Base-by-base conservation (phyloP, 2,113 vertebrate genomes). In the Xiphias gladius region DNA sequence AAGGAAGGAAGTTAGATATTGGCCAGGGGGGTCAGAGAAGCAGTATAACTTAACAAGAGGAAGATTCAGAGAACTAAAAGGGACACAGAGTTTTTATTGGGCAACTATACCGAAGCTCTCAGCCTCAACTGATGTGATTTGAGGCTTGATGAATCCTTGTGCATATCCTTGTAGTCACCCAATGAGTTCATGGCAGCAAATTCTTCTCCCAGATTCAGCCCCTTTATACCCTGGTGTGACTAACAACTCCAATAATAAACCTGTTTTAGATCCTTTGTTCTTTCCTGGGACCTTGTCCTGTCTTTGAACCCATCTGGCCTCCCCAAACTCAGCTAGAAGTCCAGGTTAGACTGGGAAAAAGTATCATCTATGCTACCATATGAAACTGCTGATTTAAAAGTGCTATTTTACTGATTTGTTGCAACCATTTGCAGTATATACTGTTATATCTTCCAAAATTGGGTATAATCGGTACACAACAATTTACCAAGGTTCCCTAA, bases 121-220 rank as follows among this genome's bases (percentile, higher is more conserved):
- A 88, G 76, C 74, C 89, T 90, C 82, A 61, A 83, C 77, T 89
- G 87, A 90, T 91, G 82, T 83, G 82, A 91, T 91, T 90, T 91
- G 76, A 87, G 50, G 88, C 73, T 79, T 89, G 82, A 90, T 91
- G 69, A 91, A 80, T 90, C 83, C 54, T 84, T 89, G 86, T 87
- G 81, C 83, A 78, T 35, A 89, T 43, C 70, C 43, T 83, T 83
- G 64, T 87, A 83, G 82, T 76, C 69, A 75, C 17, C 72, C 70
- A 73, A 43, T 80, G 73, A 89, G 88, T 72, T 87, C 11, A 78
- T 89, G 63, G 61, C 66, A 68, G 74, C n/a, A 26, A 89, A 80
- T 82, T 77, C 70, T 80, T 92, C 58, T 86, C 76, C 82, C 71
- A 82, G 30, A 76, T 73, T 83, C 75, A 82, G 59, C 63, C 69